A percentile compares a stretch with the other conserved stretches of the same genome.
These are phyloP conservation scores for Lycaon pictus DNA, from an alignment of 2,113 vertebrate genomes.

Conservation along the genomic window DNA sequence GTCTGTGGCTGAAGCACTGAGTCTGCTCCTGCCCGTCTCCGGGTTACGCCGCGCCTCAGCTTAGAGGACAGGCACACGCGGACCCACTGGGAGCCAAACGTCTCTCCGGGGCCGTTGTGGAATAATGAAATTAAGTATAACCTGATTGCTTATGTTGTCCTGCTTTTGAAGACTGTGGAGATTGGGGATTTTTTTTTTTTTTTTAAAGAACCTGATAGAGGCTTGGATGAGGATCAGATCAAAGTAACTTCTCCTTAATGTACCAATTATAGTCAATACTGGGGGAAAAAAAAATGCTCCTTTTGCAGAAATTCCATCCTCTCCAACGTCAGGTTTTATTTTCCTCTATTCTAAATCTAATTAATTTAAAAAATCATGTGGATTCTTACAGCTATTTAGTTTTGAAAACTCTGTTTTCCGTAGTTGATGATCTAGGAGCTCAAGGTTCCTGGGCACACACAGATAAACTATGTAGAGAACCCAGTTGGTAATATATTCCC, in stretches of 20 bases:
- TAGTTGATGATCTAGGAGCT: neutral
- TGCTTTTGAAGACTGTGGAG: neutral
- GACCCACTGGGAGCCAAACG: neutral
- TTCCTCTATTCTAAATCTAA: neutral
- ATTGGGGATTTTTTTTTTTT: neutral
- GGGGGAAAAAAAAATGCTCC: neutral
- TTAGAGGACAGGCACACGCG: no score
- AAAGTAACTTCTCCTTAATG: neutral
- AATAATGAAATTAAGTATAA: neutral
- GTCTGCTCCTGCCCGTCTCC: neutral
- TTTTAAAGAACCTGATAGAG: neutral
- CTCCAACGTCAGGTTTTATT: slow-evolving; percentile 22
- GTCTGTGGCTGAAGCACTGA: neutral
- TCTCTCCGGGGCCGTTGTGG: neutral
- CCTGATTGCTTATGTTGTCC: neutral
- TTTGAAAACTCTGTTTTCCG: slow-evolving; percentile 20
- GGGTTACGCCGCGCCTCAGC: no score
- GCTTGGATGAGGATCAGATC: neutral
- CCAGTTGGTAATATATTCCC: neutral
- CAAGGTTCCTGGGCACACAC: neutral
- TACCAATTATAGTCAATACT: neutral
- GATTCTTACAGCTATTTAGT: neutral
- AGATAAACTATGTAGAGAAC: slow-evolving; percentile 5
- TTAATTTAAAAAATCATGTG: neutral
- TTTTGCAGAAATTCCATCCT: neutral